Evolutionary conservation across 2,113 vertebrate species (phyloP), one percentile per base, ranked within the genome.

Genomic region (Leptosomus discolor): DNA sequence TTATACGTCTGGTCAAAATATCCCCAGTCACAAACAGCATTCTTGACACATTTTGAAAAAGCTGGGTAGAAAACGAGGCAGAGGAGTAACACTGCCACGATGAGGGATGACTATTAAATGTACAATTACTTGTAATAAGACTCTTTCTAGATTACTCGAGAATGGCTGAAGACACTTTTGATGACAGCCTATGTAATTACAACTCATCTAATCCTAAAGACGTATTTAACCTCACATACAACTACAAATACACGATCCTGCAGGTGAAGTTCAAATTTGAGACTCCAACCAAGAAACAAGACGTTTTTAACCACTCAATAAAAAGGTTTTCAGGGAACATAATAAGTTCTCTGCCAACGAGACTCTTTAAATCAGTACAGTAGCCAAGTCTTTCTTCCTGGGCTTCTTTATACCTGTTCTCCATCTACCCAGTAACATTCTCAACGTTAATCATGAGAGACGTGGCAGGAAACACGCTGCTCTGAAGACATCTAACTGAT

Each of bases 401-500:
- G 32, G 39, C 23, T 76, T n/a, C 71, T 73, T 69, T 50, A 21
- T 34, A 29, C 20, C 73, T n/a, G 64, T 32, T 24, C 34, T 58
- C 37, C 26, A 36, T 7, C 43, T 53, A 18, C 6, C 19, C 50
- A 15, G 15, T 9, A 34, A 24, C 26, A 7, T 32, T 46, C 30
- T 34, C 58, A 14, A 10, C 0, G 4, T 26, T 46, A 53, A 20
- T 29, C 14, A 8, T 1, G 21, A 57, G 3, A 71, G 53, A 46
- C 18, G 8, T 1, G 51, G 32, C 50, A 81, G 4, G 30, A 73
- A 78, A 37, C 0, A 0, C 3, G 1, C 36, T 60, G 26, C 29
- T 79, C 65, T 22, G 27, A 27, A 45, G 41, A 53, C 41, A 24
- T 30, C 24, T 7, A 61, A 17, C 14, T 11, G 36, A 53, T 27